A percentile compares a stretch with the other conserved stretches of the same genome.
phyloP scores from a whole-genome alignment of 2,888 invertebrate genomes.

The Zhengitettix transpicula region DNA sequence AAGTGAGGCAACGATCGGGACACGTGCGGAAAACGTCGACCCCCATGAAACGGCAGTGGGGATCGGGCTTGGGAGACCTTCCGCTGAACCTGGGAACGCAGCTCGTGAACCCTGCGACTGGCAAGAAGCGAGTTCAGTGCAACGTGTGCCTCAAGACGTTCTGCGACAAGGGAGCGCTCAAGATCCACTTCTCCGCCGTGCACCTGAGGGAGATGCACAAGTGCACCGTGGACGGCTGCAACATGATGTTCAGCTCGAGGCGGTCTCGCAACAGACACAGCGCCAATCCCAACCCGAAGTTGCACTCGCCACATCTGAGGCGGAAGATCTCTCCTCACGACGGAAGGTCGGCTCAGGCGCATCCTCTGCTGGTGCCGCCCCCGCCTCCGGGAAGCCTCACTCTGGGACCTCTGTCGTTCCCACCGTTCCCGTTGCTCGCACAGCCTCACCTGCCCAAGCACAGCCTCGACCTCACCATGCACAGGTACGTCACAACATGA shows the following conservation, averaged over 20 bases:
- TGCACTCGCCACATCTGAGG: conserved; percentile 87
- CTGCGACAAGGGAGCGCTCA: conserved; percentile 98
- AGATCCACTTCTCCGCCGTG: conserved; percentile 98
- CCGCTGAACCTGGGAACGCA: conserved; percentile 75
- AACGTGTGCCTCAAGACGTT: conserved; percentile 97
- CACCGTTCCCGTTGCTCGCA: conserved; percentile 53
- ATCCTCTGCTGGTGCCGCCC: conserved; percentile 55
- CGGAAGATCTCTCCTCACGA: conserved; percentile 90
- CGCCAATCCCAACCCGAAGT: conserved; percentile 94
- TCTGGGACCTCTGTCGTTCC: conserved; percentile 57
- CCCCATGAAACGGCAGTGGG: conserved; percentile 66
- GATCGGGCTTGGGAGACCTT: conserved; percentile 41
- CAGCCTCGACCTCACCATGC: conserved; percentile 37
- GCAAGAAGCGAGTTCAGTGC: conserved; percentile 94
- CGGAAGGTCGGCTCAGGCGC: conserved; percentile 75
- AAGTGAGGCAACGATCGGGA: conserved; percentile 22
- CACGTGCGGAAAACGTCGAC: conserved; percentile 33
- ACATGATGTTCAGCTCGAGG: conserved; percentile 97
- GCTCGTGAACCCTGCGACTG: conserved; percentile 81
- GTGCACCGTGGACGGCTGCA: conserved; percentile 96
- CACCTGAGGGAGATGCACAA: conserved; percentile 99
- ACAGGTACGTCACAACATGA: no score
- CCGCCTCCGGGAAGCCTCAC: conserved; percentile 40
- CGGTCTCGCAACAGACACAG: conserved; percentile 91
- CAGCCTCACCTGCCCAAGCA: conserved; percentile 37